These are phyloP conservation scores for Ericerus pela DNA, from an alignment of 1,140 invertebrate genomes.

Conservation along the genomic window DNA sequence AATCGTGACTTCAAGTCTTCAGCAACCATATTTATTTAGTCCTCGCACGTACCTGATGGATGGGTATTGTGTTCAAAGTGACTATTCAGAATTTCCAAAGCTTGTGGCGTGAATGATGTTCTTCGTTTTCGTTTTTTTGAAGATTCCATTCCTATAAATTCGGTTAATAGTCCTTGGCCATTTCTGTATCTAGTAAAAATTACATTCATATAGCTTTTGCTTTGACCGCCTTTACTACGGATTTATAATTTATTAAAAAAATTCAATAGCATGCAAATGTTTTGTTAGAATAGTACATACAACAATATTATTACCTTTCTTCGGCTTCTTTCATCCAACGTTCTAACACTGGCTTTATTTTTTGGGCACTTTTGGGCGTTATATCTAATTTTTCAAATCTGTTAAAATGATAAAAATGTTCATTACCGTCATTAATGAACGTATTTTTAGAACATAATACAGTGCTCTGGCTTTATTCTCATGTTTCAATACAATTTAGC, in stretches of 20 bases:
- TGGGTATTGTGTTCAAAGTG: slow-evolving; percentile 95
- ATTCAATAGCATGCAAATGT: not conserved
- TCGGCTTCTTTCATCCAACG: slow-evolving; percentile 96
- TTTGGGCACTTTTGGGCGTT: slow-evolving; percentile 96
- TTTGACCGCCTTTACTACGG: no score
- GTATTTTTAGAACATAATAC: not conserved
- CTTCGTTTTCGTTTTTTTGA: slow-evolving; percentile 91
- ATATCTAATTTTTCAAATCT: slow-evolving; percentile 99
- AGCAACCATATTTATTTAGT: no score
- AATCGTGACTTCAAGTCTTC: not conserved
- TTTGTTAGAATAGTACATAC: not conserved
- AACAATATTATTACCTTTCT: slow-evolving; percentile 55
- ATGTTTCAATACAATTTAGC: no score
- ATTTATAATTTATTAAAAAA: no score
- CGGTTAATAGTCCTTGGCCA: not conserved
- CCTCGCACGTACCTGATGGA: slow-evolving; percentile 65
- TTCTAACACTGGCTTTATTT: slow-evolving; percentile 96
- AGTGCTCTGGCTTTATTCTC: not conserved
- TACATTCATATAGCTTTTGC: no score
- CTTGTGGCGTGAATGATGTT: slow-evolving; percentile 92
- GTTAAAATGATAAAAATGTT: slow-evolving; percentile 34
- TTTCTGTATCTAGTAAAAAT: not conserved
- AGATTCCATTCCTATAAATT: slow-evolving; percentile 60
- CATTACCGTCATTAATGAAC: not conserved
- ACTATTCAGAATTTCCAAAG: slow-evolving; percentile 81